Evolutionary conservation across 1,140 invertebrate genomes (phyloP), one percentile per base, ranked within the genome.

Genomic region (Drosophila trapezifrons): DNA sequence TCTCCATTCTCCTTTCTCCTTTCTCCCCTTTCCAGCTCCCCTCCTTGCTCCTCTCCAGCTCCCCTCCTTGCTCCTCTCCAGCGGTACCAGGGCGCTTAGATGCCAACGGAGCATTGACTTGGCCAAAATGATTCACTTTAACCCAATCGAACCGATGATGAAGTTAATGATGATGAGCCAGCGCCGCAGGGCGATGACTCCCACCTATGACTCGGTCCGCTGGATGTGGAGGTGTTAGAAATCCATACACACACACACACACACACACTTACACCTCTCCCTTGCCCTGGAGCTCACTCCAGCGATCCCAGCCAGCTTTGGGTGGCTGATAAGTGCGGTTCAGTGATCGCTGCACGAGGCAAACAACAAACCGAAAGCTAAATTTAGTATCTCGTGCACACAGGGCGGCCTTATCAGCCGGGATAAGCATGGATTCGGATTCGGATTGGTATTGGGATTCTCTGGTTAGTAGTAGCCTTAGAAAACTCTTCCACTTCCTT

Each of bases 41-140:
- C n/a, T n/a, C n/a, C n/a, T n/a, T n/a, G n/a, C n/a, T n/a, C n/a
- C n/a, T n/a, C n/a, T n/a, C n/a, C n/a, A n/a, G n/a, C n/a, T n/a
- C n/a, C n/a, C n/a, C n/a, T n/a, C n/a, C n/a, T 22, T 2, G 22
- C 22, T 22, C 18, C 32, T 56, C 25, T 25, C 32, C 35, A 37
- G 25, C n/a, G n/a, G n/a, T n/a, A 22, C 2, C 22, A 22, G 27
- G 37, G 20, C 45, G 62, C 72, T 76, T 76, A 76, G 73, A 74
- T 42, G 32, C 32, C 37, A 46, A 46, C 51, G 25, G 76, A 71
- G 65, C 76, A 71, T 78, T 78, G 76, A 78, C 76, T 78, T 77
- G 73, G 74, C 75, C 74, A 70, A 78, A 76, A 66, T 76, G 73
- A 76, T 76, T 76, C 73, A 76, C 54, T 27, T 46, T 54, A 37